phyloP scores from a whole-genome alignment of 2,797 vertebrate genomes.

The Leptoclinus maculatus region DNA sequence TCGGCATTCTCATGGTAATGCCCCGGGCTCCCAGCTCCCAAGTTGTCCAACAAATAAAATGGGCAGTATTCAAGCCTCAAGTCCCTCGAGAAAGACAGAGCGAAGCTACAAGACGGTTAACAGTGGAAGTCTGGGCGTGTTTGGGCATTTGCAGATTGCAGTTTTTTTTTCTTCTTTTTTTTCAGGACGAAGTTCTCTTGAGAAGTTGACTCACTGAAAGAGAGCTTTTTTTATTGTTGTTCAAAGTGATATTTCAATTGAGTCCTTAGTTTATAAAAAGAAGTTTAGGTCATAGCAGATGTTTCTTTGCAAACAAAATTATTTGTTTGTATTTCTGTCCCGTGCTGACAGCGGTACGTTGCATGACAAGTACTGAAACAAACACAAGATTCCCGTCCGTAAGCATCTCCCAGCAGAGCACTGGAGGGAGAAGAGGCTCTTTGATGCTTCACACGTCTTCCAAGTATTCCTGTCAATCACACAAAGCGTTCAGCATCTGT shows the following conservation, averaged over 20 bases:
- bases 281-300: conserved; percentile 74
- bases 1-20: conserved; percentile 97
- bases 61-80: conserved; percentile 92
- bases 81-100: conserved; percentile 80
- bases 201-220: conserved; percentile 76
- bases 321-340: conserved; percentile 67
- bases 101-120: conserved; percentile 82
- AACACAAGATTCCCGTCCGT: conserved; percentile 70
- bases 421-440: conserved; percentile 42
- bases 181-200: conserved; percentile 68
- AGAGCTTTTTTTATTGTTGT: conserved; percentile 52
- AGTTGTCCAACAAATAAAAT: conserved; percentile 98
- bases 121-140: conserved; percentile 77
- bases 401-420: conserved; percentile 61
- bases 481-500: conserved; percentile 65
- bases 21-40: conserved; percentile 89
- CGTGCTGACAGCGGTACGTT: conserved; percentile 58
- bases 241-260: conserved; percentile 81
- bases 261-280: conserved; percentile 63
- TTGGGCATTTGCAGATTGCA: conserved; percentile 67
- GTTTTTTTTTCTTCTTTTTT: conserved; percentile 32
- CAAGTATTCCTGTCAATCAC: conserved; percentile 64
- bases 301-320: conserved; percentile 66
- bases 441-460: conserved; percentile 69
- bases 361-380: conserved; percentile 73